These are phyloP conservation scores for Athalia cordata DNA, from an alignment of 2,888 invertebrate species.

Conservation along the genomic window DNA sequence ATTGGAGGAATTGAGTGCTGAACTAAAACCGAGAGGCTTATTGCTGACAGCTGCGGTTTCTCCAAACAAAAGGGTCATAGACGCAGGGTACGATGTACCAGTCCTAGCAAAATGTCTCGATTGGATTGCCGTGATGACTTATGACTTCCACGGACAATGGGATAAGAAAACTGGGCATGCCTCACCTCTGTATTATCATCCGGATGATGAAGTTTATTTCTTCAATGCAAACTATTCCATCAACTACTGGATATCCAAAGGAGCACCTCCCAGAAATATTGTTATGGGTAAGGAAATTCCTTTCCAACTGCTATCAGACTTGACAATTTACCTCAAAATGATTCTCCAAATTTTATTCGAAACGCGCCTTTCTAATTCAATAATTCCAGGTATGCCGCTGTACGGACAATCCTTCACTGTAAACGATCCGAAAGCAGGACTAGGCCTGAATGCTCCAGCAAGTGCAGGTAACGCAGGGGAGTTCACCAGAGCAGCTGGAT, in stretches of 20 bases:
- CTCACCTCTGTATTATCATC: conserved; percentile 88
- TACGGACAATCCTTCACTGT: conserved; percentile 91
- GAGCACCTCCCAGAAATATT: conserved; percentile 87
- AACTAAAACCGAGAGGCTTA: conserved; percentile 80
- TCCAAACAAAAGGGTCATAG: conserved; percentile 91
- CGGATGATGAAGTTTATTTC: conserved; percentile 86
- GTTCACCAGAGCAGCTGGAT: conserved; percentile 89
- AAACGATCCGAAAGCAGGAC: conserved; percentile 66
- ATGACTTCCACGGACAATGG: conserved; percentile 95
- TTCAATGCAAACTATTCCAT: conserved; percentile 93
- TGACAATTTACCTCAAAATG: not conserved
- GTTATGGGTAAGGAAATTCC: conserved; percentile 80
- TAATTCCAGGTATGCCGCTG: conserved; percentile 80
- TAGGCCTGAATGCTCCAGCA: conserved; percentile 84
- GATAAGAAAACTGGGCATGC: conserved; percentile 94
- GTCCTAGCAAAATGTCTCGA: conserved; percentile 84
- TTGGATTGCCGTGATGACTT: conserved; percentile 95
- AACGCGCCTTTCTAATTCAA: not conserved
- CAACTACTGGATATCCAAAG: conserved; percentile 91
- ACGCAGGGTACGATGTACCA: conserved; percentile 89
- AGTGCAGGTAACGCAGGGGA: conserved; percentile 89
- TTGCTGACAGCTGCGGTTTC: conserved; percentile 90
- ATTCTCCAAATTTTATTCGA: not conserved
- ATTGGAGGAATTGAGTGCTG: conserved; percentile 82
- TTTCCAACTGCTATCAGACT: not conserved